These are phyloP conservation scores for Akabosia matsudoensis DNA, from an alignment of 1,140 invertebrate species.

Conservation along the genomic window DNA sequence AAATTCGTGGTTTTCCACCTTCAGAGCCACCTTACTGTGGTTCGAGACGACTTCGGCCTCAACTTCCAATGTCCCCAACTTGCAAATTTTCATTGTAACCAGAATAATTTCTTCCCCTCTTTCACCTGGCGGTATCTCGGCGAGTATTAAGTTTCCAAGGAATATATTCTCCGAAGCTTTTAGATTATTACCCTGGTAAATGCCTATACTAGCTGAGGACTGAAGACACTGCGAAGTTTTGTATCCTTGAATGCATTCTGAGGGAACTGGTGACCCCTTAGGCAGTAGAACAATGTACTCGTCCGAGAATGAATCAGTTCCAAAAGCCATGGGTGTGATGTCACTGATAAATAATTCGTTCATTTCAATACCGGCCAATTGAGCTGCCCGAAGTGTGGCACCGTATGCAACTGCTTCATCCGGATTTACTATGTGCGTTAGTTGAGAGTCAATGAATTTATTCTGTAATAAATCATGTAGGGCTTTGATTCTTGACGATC, in stretches of 20 bases:
- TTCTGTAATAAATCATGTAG: constrained; percentile 55
- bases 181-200: constrained; percentile 27
- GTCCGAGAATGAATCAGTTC: too few relatives aligned
- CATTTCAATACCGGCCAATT: constrained; percentile 38
- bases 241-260: constrained; percentile 60
- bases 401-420: constrained; percentile 76
- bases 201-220: constrained; percentile 55
- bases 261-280: constrained; percentile 60
- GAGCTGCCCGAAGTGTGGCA: constrained; percentile 66
- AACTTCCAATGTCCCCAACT: constrained; percentile 16
- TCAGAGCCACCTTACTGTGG: too few relatives aligned
- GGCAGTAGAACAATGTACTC: neutral
- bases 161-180: constrained; percentile 9
- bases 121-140: constrained; percentile 13
- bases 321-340: constrained; percentile 17
- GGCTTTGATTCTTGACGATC: constrained; percentile 50
- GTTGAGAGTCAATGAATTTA: constrained; percentile 67
- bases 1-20: too few relatives aligned
- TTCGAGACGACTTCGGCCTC: too few relatives aligned
- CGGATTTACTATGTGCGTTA: constrained; percentile 68
- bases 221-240: constrained; percentile 64
- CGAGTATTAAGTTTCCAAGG: constrained; percentile 29
- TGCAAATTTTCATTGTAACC: constrained; percentile 29
- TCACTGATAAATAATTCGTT: neutral
- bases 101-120: constrained; percentile 19